Evolutionary conservation across 2,797 vertebrate species (phyloP).

Genomic region (Neosalanx taihuensis): DNA sequence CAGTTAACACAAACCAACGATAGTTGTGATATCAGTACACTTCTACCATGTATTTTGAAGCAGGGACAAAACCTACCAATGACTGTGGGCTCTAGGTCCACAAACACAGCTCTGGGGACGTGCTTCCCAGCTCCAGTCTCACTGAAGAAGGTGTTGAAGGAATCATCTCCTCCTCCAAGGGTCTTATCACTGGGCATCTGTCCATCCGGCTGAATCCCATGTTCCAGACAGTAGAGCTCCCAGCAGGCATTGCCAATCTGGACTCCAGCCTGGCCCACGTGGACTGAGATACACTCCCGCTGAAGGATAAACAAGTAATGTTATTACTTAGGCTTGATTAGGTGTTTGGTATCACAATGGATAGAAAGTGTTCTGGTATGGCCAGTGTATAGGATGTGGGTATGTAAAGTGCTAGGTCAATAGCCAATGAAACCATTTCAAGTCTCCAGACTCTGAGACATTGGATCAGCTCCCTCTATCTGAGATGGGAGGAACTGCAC

Average conservation of each 20-base stretch:
- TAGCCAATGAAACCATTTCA: not conserved
- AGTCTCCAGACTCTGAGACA: not conserved
- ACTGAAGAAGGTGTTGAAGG: constrained; percentile 72
- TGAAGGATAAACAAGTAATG: constrained; percentile 18
- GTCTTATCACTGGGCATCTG: constrained; percentile 71
- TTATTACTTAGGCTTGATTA: not conserved
- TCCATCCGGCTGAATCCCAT: constrained; percentile 62
- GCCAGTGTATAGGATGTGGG: not conserved
- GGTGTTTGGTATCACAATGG: not conserved
- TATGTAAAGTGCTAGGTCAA: not conserved
- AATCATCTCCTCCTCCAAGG: constrained; percentile 58
- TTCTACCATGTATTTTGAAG: too few species aligned
- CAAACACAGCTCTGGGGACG: constrained; percentile 67
- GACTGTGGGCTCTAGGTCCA: constrained; percentile 78
- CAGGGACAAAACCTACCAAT: constrained; percentile 63
- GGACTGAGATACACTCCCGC: constrained; percentile 69
- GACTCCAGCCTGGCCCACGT: constrained; percentile 67
- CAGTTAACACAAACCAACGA: not conserved
- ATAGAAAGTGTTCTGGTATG: not conserved
- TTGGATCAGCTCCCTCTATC: constrained; percentile 40
- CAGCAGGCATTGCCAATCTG: constrained; percentile 71
- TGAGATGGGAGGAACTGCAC: constrained; percentile 36
- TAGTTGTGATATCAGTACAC: not conserved
- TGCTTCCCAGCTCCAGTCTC: constrained; percentile 74
- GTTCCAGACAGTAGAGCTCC: constrained; percentile 71